Evolutionary conservation across 2,113 vertebrate species (phyloP), one percentile per base, ranked within the genome.

Genomic region (Alligator mississippiensis): DNA sequence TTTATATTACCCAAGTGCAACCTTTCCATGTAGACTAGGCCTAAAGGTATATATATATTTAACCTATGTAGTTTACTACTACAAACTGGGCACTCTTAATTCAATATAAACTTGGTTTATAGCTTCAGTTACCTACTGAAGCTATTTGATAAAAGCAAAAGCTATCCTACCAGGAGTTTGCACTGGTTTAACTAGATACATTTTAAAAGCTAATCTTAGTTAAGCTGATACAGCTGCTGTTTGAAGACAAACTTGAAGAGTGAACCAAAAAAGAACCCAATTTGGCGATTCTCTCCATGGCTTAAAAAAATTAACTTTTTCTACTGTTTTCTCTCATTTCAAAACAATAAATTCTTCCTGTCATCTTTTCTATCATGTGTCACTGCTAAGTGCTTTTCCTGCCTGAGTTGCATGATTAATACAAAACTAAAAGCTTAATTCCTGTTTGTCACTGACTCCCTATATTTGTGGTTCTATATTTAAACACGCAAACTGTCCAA

Each of bases 231-330:
- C 6, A 47, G 47, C 47, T 9, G 47, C 9, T 47, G 47, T 47
- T 47, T 8, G 47, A 47, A 47, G 47, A 47, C 47, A 47, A 47
- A 47, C 47, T 47, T 47, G 47, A 47, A 47, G 47, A 47, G 47
- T 3, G 38, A 55, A 55, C 10, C 8, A 3, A 55, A 54, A 57
- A 55, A 10, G 54, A 55, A n/a, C 17, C 54, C 68, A 72, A 30
- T 57, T 4, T 28, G 16, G 74, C 27, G 9, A 15, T 9, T 34
- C 70, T 78, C 27, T 1, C 22, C 1, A 38, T n/a, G 0, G 0
- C 54, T 90, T 47, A 68, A 80, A 87, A 92, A 4, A 22, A 74
- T 24, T 8, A 11, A 25, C 18, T 58, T 68, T 80, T 70, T 15
- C 11, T 38, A 1, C 0, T 11, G 2, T n/a, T 10, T 38, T 25